Base-by-base conservation (phyloP, 2,797 vertebrate species). In the Presbytis comata region DNA sequence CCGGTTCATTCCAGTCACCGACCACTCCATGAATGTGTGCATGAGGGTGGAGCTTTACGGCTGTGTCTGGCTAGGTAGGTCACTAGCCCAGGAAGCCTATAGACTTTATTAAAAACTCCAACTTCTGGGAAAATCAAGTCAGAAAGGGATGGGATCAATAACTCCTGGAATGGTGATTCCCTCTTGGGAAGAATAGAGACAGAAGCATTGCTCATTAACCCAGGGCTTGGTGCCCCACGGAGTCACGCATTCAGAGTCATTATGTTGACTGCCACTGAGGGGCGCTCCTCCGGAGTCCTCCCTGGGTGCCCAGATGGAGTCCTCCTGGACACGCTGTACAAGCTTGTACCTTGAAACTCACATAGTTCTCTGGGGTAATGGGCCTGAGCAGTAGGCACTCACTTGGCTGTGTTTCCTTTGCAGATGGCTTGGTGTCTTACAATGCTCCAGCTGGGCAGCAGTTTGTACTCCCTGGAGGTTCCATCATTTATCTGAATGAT, bases 31-130 rank as follows among this genome's bases (percentile, higher is more conserved):
- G 99, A 99, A 99, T 0, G 99, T 99, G 93, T 99, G 99, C 98
- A 99, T 99, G 99, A 99, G 99, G 0, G 99, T 99, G 97, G 99
- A 99, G 98, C 99, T 99, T 48, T 99, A 99, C 0, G 99, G 99
- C 98, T 99, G 99, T 5, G 99, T 99, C 97, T 99, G 99, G 99
- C 99, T 99, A 81, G 99, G 99, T 99, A 98, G 97, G 99, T 98
- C 12, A 85, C 36, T 17, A 46, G 44, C 41, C 53, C 55, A 12
- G 1, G 0, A 8, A 33, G 21, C 44, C 55, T 78, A 33, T 1
- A 55, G 48, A 33, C 9, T 33, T 78, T 80, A 55, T 50, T 44
- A 64, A 95, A 67, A 76, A 53, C 21, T 6, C 6, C 9, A 39
- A 33, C 4, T 11, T 59, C 75, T 39, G 26, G 26, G 16, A 48